Base-by-base conservation (phyloP, 2,888 invertebrate genomes). In the Phengaris arion region DNA sequence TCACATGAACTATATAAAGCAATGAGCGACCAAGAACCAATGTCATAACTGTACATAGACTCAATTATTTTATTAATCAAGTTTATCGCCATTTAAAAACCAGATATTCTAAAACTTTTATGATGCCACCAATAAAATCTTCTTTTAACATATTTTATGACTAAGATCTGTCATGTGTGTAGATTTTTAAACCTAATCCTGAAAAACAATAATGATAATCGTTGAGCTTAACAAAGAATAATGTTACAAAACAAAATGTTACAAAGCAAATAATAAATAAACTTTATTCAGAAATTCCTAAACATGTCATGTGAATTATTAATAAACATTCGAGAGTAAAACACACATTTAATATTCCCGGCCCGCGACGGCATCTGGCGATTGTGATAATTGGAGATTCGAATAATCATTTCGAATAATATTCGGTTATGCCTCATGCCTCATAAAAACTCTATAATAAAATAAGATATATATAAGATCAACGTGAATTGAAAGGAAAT, bases 281-380 rank as follows among this genome's bases (percentile, higher is more conserved):
- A 64, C 12, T 64, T 64, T 64, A 64, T 64, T 45, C 64, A 35
- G 64, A 64, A 64, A 64, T 64, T 35, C 64, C 35, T 35, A 45
- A 35, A 64, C 64, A 64, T 45, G 64, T 35, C 35, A 35, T 64
- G 2, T 45, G 35, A 64, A 64, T 64, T 64, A 64, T 64, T 64
- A 64, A 64, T 45, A 2, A 45, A 45, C 35, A 64, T 64, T 64
- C 12, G 64, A 12, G 64, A 64, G 35, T 64, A 64, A 64, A 64
- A 64, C 64, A 64, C 35, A 0, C 64, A 22, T 64, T 64, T 64
- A 64, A 64, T 64, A 64, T 64, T 64, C 64, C 35, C 35, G 4
- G 35, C 35, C 35, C 64, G 12, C 12, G 64, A 64, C 64, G 35
- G 35, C 64, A 64, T 64, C 64, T 64, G 64, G 64, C 64, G 64